phyloP scores from a whole-genome alignment of 2,797 vertebrate species.

The Anomalospiza imberbis region DNA sequence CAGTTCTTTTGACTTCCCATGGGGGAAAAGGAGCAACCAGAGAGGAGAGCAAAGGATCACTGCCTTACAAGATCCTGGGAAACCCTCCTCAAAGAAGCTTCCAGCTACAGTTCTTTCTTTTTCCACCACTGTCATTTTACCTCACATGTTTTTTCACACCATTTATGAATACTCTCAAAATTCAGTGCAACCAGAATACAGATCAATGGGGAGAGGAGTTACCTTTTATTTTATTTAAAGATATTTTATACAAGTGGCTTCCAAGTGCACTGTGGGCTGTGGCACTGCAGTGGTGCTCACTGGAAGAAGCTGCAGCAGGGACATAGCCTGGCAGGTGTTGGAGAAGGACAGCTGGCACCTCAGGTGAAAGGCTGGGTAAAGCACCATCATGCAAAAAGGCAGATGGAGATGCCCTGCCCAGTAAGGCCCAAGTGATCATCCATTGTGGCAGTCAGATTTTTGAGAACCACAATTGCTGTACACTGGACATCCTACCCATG shows the following conservation, averaged over 20 bases:
- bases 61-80: not conserved
- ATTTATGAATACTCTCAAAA: not conserved
- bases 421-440: not conserved
- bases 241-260: not conserved
- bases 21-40: not conserved
- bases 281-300: not conserved
- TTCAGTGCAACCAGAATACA: not conserved
- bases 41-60: not conserved
- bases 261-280: not conserved
- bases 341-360: not conserved
- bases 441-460: not conserved
- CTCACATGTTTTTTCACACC: not conserved
- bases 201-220: not conserved
- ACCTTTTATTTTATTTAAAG: not conserved
- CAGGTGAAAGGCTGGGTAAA: not conserved
- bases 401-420: accelerated
- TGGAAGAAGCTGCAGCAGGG: not conserved
- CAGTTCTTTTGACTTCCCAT: not conserved
- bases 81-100: not conserved
- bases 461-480: not conserved
- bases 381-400: not conserved
- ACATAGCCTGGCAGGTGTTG: not conserved
- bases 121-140: not conserved
- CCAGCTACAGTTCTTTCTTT: not conserved
- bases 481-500: accelerated